These are phyloP conservation scores for Stegodyphus mimosarum DNA, from an alignment of 1,140 invertebrate genomes.

Conservation along the genomic window DNA sequence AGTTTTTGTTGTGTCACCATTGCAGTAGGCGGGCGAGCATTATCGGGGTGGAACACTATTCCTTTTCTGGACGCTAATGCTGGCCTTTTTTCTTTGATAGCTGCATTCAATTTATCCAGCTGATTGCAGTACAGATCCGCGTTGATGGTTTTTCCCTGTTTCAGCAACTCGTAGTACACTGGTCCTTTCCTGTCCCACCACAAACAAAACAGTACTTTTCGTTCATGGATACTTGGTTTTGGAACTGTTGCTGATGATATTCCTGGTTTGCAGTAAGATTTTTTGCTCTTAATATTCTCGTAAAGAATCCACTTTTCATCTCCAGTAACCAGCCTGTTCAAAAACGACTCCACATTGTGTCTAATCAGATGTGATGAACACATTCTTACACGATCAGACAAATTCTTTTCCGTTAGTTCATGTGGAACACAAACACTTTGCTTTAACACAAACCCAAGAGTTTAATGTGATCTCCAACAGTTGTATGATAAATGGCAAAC, in stretches of 20 bases:
- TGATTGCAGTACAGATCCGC: constrained; percentile 41
- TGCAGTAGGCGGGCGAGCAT: constrained; percentile 33
- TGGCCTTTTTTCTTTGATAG: constrained; percentile 36
- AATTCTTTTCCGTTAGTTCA: constrained; percentile 16
- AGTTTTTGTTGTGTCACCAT: not conserved
- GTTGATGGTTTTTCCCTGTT: constrained; percentile 36
- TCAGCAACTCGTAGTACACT: not conserved
- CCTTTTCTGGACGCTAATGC: constrained; percentile 32
- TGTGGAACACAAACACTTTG: constrained; percentile 20
- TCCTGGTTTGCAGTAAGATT: not conserved
- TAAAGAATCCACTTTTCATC: not conserved
- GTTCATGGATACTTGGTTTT: not conserved
- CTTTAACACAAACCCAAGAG: constrained; percentile 30
- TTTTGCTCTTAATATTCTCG: not conserved
- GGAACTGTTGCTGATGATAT: not conserved
- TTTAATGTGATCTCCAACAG: too few relatives aligned
- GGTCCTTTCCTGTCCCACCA: not conserved
- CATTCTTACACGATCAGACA: too few relatives aligned
- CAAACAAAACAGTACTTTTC: not conserved
- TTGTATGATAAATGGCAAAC: too few relatives aligned
- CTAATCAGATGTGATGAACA: too few relatives aligned
- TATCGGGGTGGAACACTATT: constrained; percentile 36
- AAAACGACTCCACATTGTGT: too few relatives aligned
- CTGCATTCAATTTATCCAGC: constrained; percentile 47
- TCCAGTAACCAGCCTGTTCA: too few relatives aligned